Conservation (phyloP, 2,113 vertebrate genomes). For the Chiloscyllium plagiosum region DNA sequence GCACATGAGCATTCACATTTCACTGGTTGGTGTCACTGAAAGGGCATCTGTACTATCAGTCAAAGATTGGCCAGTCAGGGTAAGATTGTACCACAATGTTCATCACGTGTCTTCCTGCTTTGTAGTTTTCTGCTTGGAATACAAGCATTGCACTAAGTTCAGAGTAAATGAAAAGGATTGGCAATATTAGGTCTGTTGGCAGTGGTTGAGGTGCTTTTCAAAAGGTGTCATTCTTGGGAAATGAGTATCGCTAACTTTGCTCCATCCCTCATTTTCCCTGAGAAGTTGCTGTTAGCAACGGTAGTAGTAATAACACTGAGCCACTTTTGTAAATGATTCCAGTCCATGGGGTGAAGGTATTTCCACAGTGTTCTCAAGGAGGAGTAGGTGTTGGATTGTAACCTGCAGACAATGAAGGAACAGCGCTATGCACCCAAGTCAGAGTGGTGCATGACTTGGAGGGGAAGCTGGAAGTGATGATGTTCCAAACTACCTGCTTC, state of each 20-base stretch:
- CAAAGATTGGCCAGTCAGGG: not conserved
- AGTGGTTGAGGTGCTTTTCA: not conserved
- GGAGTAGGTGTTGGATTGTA: no score
- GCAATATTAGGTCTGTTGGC: not conserved
- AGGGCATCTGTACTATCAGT: not conserved
- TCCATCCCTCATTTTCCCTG: not conserved
- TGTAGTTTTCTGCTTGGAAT: not conserved
- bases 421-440: not conserved
- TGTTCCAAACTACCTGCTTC: not conserved
- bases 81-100: not conserved
- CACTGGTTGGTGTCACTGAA: not conserved
- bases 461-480: not conserved
- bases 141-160: not conserved
- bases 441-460: not conserved
- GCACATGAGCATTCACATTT: not conserved
- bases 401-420: not conserved
- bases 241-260: not conserved
- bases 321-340: not conserved
- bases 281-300: no score
- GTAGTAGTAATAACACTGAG: not conserved
- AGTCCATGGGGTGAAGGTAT: not conserved
- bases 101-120: not conserved
- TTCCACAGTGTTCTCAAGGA: not conserved
- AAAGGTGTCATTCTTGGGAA: not conserved
- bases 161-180: not conserved